These are phyloP conservation scores for Phrynocephalus guinanensis DNA, from an alignment of 2,797 vertebrate species.

Conservation along the genomic window DNA sequence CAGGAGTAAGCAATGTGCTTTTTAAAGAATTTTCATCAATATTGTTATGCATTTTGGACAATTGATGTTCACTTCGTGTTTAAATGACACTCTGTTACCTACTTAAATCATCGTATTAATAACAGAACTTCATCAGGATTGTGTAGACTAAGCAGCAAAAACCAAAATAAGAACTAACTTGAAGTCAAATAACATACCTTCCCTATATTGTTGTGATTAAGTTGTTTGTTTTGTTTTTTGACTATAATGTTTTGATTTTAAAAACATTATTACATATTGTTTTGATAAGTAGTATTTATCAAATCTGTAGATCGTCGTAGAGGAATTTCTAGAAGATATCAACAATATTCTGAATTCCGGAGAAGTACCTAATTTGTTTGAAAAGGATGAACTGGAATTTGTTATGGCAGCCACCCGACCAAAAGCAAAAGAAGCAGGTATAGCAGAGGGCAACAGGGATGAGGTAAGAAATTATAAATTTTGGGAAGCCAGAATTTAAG, in stretches of 20 bases:
- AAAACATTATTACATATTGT: not conserved
- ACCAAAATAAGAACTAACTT: not conserved
- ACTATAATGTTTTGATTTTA: not conserved
- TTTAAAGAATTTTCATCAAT: not conserved
- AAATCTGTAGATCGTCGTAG: conserved; percentile 80
- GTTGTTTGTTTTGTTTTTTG: not conserved
- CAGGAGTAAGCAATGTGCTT: not conserved
- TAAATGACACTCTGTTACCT: not conserved
- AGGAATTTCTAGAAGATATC: conserved; percentile 87
- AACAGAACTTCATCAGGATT: no score
- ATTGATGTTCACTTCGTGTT: not conserved
- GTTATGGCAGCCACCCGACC: conserved; percentile 83
- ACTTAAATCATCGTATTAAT: not conserved
- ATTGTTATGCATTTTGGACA: not conserved
- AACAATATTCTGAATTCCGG: conserved; percentile 91
- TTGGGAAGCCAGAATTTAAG: no score
- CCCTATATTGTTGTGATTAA: not conserved
- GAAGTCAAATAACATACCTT: not conserved
- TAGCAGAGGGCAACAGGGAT: conserved; percentile 86
- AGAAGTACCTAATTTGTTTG: conserved; percentile 87
- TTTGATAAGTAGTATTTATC: not conserved
- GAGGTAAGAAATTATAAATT: conserved; percentile 76
- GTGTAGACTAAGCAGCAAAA: not conserved
- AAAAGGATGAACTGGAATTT: conserved; percentile 87
- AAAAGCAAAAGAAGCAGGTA: conserved; percentile 86